Evolutionary conservation across 2,888 invertebrate genomes (phyloP).

Genomic region (Subacronicta megacephala): DNA sequence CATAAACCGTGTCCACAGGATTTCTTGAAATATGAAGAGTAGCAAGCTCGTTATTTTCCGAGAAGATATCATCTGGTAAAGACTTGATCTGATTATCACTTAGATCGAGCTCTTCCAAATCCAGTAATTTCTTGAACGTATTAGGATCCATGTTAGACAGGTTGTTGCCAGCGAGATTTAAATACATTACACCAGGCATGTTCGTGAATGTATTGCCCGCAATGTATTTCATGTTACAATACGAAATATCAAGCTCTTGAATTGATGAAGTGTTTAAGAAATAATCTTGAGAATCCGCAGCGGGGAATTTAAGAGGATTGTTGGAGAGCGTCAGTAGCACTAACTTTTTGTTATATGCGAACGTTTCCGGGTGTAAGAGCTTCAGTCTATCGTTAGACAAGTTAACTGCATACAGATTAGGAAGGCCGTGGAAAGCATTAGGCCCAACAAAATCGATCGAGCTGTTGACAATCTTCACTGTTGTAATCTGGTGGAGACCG

Average conservation of each 20-base stretch:
- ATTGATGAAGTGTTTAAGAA: constrained; percentile 91
- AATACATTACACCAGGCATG: constrained; percentile 91
- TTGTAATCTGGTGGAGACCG: constrained; percentile 91
- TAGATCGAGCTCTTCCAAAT: constrained; percentile 93
- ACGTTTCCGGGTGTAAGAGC: constrained; percentile 92
- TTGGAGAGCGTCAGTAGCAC: constrained; percentile 91
- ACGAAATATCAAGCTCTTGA: constrained; percentile 92
- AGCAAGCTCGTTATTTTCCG: constrained; percentile 91
- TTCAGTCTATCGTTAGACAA: constrained; percentile 92
- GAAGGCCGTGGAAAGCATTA: constrained; percentile 92
- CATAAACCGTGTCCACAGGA: constrained; percentile 90
- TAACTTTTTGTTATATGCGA: constrained; percentile 91
- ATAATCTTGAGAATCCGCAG: constrained; percentile 79
- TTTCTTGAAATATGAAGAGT: constrained; percentile 92
- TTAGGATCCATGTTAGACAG: constrained; percentile 90
- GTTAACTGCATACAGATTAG: constrained; percentile 91
- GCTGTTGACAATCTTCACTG: constrained; percentile 92
- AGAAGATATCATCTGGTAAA: constrained; percentile 91
- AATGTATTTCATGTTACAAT: constrained; percentile 91
- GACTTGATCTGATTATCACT: constrained; percentile 92
- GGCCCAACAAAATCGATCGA: constrained; percentile 91
- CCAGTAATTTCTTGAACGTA: constrained; percentile 90
- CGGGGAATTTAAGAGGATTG: constrained; percentile 90
- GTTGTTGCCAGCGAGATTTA: constrained; percentile 92
- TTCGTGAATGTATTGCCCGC: constrained; percentile 91